These are phyloP conservation scores for Drepana arcuata DNA, from an alignment of 1,140 invertebrate genomes.

Conservation along the genomic window DNA sequence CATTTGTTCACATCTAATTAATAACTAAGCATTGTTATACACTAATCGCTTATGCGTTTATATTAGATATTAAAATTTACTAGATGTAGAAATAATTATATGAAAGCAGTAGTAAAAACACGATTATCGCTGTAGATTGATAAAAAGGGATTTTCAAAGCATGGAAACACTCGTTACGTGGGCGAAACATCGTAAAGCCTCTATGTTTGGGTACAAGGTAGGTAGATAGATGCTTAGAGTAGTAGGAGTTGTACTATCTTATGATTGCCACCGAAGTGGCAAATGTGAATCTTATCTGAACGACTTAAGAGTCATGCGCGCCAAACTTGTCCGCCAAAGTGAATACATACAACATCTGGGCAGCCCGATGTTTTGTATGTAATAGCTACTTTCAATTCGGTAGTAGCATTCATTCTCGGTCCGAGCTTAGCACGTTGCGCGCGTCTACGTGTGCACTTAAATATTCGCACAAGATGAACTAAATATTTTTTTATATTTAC, in stretches of 20 bases:
- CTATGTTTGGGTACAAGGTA: constrained; percentile 11
- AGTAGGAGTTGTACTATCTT: constrained; percentile 10
- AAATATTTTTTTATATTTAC: constrained; percentile 9
- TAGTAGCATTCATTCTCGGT: constrained; percentile 27
- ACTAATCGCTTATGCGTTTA: too few species aligned
- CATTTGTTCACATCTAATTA: too few species aligned
- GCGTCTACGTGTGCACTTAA: constrained; percentile 15
- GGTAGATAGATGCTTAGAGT: constrained; percentile 13
- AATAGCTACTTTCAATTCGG: constrained; percentile 25
- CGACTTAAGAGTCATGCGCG: constrained; percentile 1
- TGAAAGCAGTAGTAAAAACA: too few species aligned
- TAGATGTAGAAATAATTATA: too few species aligned
- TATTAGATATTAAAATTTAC: too few species aligned
- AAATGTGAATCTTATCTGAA: constrained; percentile 8
- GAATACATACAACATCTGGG: constrained; percentile 15
- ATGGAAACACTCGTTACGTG: constrained; percentile 7
- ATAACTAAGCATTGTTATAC: too few species aligned
- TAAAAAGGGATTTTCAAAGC: constrained; percentile 2
- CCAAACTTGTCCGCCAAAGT: background rate
- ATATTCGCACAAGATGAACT: constrained; percentile 8
- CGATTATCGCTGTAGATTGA: too few species aligned
- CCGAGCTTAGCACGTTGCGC: constrained; percentile 19
- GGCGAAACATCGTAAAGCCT: constrained; percentile 10
- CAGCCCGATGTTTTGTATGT: constrained; percentile 19
- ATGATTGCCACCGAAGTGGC: constrained; percentile 1